Conservation (phyloP, 2,888 invertebrate genomes). For the Julus scanicus region DNA sequence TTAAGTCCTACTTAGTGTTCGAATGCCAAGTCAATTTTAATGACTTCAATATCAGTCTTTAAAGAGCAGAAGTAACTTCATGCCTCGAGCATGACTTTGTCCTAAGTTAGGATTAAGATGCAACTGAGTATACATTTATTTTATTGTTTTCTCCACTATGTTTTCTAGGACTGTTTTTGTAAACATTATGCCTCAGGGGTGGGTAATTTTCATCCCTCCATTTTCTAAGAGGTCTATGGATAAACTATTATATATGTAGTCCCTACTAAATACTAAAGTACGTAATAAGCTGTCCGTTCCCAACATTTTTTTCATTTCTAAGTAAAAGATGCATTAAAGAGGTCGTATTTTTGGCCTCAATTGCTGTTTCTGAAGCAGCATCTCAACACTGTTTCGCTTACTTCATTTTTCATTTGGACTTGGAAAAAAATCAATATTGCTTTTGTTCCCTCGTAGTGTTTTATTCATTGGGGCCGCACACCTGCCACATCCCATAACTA, state of each 20-base stretch:
- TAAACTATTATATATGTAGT: not conserved
- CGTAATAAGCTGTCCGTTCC: not conserved
- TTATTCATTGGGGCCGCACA: constrained; percentile 23
- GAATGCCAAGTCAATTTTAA: no score
- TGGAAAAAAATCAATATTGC: not conserved
- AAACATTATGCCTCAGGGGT: not conserved
- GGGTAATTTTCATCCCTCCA: not conserved
- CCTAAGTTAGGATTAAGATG: no score
- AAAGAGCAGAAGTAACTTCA: no score
- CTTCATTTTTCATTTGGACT: constrained; percentile 14
- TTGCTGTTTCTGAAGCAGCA: not conserved
- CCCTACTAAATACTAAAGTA: no score
- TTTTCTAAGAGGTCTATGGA: not conserved
- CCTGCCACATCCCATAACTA: constrained; percentile 37
- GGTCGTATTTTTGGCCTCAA: not conserved
- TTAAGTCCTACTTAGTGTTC: no score
- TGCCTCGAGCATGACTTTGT: no score
- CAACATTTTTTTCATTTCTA: not conserved
- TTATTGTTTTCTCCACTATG: no score
- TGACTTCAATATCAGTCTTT: no score
- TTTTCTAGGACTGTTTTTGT: no score
- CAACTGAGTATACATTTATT: no score
- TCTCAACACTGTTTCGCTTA: constrained; percentile 25
- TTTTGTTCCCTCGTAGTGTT: not conserved
- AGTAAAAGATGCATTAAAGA: not conserved